phyloP scores from a whole-genome alignment of 2,888 invertebrate species.

The Gymnoscelis rufifasciata region DNA sequence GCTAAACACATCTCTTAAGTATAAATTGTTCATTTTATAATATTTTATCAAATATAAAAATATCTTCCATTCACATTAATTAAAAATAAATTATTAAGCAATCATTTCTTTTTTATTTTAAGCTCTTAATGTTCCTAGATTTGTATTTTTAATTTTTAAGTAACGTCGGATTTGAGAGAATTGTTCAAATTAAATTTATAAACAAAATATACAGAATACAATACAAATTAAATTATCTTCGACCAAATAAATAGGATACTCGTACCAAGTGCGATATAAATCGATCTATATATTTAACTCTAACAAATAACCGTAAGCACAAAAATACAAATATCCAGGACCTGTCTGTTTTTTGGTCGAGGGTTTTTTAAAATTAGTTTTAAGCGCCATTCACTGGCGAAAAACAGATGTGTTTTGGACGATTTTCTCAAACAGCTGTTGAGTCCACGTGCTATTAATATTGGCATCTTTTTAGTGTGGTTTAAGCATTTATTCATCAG shows the following conservation, averaged over 20 bases:
- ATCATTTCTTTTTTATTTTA: conserved; percentile 57
- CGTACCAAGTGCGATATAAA: conserved; percentile 1
- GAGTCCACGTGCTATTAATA: conserved; percentile 43
- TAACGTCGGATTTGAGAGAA: conserved; percentile 18
- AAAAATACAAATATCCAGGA: not conserved
- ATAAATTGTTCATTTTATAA: conserved; percentile 15
- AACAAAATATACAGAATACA: conserved; percentile 8
- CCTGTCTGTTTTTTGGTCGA: conserved; percentile 18
- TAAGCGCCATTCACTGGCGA: conserved; percentile 29
- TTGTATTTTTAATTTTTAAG: conserved; percentile 58
- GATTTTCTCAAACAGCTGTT: conserved; percentile 24
- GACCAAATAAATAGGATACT: conserved; percentile 17
- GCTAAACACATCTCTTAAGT: conserved; percentile 17
- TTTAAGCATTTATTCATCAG: conserved; percentile 61
- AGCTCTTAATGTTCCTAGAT: conserved; percentile 74
- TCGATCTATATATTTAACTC: not conserved
- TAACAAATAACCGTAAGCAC: not conserved
- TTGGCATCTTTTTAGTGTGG: conserved; percentile 39
- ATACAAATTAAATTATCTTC: conserved; percentile 16
- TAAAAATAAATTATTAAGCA: conserved; percentile 61
- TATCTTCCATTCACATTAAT: conserved; percentile 23
- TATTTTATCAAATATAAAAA: conserved; percentile 12
- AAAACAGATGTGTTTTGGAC: conserved; percentile 23
- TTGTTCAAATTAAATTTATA: conserved; percentile 15
- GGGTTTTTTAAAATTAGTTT: conserved; percentile 15